Evolutionary conservation across 2,888 invertebrate genomes (phyloP).

Genomic region (Cosmopolites sordidus): DNA sequence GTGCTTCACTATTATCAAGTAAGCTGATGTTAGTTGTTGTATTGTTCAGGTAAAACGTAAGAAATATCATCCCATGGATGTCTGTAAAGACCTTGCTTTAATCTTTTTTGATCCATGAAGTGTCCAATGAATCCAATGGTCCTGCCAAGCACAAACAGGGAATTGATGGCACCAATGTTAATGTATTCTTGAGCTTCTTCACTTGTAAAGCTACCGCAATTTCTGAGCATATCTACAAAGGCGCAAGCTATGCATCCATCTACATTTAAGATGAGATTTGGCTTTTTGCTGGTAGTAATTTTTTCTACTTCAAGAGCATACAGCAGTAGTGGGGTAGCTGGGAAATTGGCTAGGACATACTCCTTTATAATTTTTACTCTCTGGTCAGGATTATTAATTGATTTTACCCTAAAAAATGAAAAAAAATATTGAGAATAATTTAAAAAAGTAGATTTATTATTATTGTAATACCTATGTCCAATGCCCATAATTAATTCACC

Average conservation of each 20-base stretch:
- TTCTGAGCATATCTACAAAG: slow-evolving; percentile 93
- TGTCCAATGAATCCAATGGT: slow-evolving; percentile 99
- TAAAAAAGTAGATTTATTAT: neutral
- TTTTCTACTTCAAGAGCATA: slow-evolving; percentile 98
- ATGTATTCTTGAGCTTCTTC: slow-evolving; percentile 98
- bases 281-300: slow-evolving; percentile 98
- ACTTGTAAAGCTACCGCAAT: slow-evolving; percentile 90
- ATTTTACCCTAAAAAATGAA: slow-evolving; percentile 54
- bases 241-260: slow-evolving; percentile 97
- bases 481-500: slow-evolving; percentile 99
- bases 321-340: slow-evolving; percentile 86
- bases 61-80: slow-evolving; percentile 99
- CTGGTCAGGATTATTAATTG: slow-evolving; percentile 98
- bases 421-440: neutral
- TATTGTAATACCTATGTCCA: slow-evolving; percentile 64
- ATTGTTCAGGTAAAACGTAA: slow-evolving; percentile 75
- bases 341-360: slow-evolving; percentile 91
- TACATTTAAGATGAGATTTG: slow-evolving; percentile 98
- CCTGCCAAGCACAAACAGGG: slow-evolving; percentile 94
- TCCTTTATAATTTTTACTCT: slow-evolving; percentile 95
- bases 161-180: slow-evolving; percentile 96
- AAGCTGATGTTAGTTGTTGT: slow-evolving; percentile 48
- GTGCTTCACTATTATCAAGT: too few relatives aligned
- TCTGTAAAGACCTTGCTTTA: slow-evolving; percentile 97
- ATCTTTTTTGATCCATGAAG: slow-evolving; percentile 95